A percentile compares a stretch with the other conserved stretches of the same genome.
Evolutionary conservation across 2,888 invertebrate species (phyloP).

Genomic region (Phengaris arion): DNA sequence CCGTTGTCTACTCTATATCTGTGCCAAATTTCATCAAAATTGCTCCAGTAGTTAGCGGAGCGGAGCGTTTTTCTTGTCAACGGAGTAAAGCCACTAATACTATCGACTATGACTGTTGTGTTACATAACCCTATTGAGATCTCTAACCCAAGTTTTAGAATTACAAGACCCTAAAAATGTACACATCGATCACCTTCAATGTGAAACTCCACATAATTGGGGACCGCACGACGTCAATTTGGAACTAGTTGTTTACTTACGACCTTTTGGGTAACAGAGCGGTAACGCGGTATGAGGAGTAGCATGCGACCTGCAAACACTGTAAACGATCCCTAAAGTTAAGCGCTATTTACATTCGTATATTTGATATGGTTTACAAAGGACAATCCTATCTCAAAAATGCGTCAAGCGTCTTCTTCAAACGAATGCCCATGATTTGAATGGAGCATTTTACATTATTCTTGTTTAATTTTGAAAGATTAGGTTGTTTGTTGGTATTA

Average conservation of each 20-base stretch:
- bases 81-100: no score
- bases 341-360: slow-evolving; percentile 5
- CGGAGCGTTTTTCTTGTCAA: no score
- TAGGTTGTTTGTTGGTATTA: no score
- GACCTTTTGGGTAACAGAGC: slow-evolving; percentile 28
- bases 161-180: slow-evolving; percentile 44
- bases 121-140: no score
- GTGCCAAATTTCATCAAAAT: no score
- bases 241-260: slow-evolving; percentile 21
- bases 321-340: slow-evolving; percentile 19
- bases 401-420: slow-evolving; percentile 3
- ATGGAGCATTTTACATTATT: background rate
- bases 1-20: no score
- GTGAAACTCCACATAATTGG: slow-evolving; percentile 4
- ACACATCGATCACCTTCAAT: background rate
- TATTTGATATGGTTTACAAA: slow-evolving; percentile 13
- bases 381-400: slow-evolving; percentile 22
- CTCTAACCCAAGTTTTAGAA: slow-evolving; percentile 38
- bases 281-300: slow-evolving; percentile 19
- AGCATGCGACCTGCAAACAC: slow-evolving; percentile 15
- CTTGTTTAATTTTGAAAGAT: background rate
- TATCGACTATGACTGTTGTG: no score
- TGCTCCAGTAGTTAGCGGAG: no score
- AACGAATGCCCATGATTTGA: background rate
- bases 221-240: slow-evolving; percentile 15